Percentiles rank a stretch among this genome's conserved stretches.
These are phyloP conservation scores for Plutomurus gul DNA, from an alignment of 1,140 invertebrate species.

Conservation along the genomic window DNA sequence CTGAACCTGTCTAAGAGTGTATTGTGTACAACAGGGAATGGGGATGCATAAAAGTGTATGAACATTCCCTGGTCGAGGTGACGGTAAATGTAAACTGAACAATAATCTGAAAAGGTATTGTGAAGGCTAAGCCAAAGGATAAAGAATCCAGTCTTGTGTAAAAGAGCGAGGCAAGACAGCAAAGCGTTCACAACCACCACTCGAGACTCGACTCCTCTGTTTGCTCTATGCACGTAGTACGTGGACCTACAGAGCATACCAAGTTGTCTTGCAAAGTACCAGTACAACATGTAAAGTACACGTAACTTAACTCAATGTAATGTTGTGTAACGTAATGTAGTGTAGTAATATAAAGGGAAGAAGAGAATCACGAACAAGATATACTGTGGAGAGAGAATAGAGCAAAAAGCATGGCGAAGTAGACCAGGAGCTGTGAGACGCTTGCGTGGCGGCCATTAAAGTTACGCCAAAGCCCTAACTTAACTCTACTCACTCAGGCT, in stretches of 20 bases:
- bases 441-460: constrained; percentile 53
- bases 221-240: no score
- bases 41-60: background rate
- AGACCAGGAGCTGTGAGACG: constrained; percentile 34
- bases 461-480: constrained; percentile 21
- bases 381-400: constrained; percentile 12
- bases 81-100: no score
- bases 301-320: background rate
- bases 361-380: background rate
- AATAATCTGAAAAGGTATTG: no score
- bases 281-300: background rate
- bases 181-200: no score
- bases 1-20: background rate
- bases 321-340: constrained; percentile 1
- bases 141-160: no score
- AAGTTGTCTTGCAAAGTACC: no score
- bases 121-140: no score
- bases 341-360: background rate
- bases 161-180: no score
- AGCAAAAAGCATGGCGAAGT: constrained; percentile 45
- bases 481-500: constrained; percentile 2
- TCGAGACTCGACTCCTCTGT: no score
- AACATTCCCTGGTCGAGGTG: no score
- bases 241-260: no score
- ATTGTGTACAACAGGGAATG: background rate